Percentiles rank a stretch among this genome's conserved stretches.
Conservation (phyloP, 2,113 vertebrate genomes). For the Condylura cristata region DNA sequence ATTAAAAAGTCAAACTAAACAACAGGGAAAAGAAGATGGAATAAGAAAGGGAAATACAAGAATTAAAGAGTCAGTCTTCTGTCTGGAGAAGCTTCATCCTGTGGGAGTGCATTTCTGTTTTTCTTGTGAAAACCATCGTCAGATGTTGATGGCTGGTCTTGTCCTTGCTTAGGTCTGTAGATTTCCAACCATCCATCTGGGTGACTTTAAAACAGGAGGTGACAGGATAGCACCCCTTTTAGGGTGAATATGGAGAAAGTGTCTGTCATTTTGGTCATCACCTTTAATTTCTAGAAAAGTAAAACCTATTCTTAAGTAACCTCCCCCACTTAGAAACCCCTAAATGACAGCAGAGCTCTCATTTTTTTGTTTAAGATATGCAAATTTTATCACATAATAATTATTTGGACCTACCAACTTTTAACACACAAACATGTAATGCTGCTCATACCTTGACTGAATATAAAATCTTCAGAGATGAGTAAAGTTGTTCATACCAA, state of each 20-base stretch:
- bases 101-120: constrained; percentile 71
- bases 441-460: neutral
- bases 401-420: neutral
- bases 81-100: constrained; percentile 70
- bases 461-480: neutral
- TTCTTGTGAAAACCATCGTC: neutral
- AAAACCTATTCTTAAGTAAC: constrained; percentile 54
- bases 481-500: neutral
- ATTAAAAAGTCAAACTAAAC: constrained; percentile 35
- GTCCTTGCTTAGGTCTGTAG: constrained; percentile 56
- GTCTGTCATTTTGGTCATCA: neutral
- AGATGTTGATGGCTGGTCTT: constrained; percentile 56
- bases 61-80: constrained; percentile 75
- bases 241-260: neutral
- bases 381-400: neutral
- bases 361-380: constrained; percentile 17
- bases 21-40: neutral
- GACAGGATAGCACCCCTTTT: neutral
- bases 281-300: constrained; percentile 45
- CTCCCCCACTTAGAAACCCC: neutral
- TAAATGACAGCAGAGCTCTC: neutral
- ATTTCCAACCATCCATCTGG: neutral
- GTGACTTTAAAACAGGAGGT: neutral
- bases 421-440: constrained; percentile 31
- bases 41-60: neutral